Conservation (phyloP, 1,140 invertebrate genomes). For the Tribolium madens region DNA sequence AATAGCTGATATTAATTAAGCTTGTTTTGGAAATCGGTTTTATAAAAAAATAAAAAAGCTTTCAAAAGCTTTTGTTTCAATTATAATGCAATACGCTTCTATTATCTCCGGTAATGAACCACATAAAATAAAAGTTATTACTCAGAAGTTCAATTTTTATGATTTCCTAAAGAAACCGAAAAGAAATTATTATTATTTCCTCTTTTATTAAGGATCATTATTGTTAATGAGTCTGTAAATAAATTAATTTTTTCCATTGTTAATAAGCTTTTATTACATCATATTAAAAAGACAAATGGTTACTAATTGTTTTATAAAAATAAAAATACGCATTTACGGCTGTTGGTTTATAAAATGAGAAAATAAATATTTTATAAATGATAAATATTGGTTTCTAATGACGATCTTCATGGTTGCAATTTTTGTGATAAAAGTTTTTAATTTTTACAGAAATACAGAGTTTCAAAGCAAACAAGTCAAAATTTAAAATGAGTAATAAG, state of each 20-base stretch:
- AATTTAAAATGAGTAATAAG: slow-evolving; percentile 43
- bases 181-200: not conserved
- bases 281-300: not conserved
- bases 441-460: not conserved
- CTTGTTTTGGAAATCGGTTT: not conserved
- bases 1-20: not conserved
- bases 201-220: not conserved
- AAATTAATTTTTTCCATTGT: not conserved
- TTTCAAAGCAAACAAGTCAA: not conserved
- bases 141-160: not conserved
- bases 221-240: not conserved
- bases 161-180: not conserved
- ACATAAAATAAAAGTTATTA: slow-evolving; percentile 15
- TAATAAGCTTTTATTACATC: not conserved
- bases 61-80: not conserved
- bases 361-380: too few species aligned
- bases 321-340: too few species aligned
- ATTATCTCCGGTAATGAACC: slow-evolving; percentile 10
- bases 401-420: too few species aligned
- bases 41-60: not conserved
- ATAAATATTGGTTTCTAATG: too few species aligned
- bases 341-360: too few species aligned
- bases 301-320: not conserved
- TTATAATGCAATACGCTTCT: slow-evolving; percentile 8
- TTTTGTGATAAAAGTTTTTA: too few species aligned